These are phyloP conservation scores for Azorinus chamasolen DNA, from an alignment of 2,888 invertebrate genomes.

Conservation along the genomic window DNA sequence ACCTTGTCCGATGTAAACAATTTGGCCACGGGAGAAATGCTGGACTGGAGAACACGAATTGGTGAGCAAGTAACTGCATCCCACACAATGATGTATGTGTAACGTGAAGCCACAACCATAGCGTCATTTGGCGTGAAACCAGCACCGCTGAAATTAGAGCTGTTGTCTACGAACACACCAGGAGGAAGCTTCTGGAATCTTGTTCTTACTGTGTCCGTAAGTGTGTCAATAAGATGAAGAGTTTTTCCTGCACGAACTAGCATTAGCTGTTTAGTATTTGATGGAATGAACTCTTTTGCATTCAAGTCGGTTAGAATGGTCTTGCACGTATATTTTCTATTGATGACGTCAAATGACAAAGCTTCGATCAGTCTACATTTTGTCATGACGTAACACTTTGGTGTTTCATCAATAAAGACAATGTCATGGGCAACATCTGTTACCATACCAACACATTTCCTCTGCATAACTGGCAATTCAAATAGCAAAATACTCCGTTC, in stretches of 20 bases:
- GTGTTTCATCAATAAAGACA: slow-evolving; percentile 64
- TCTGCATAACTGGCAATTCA: slow-evolving; percentile 78
- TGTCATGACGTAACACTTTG: slow-evolving; percentile 76
- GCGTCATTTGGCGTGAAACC: slow-evolving; percentile 78
- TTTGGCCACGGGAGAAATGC: slow-evolving; percentile 74
- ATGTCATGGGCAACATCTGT: slow-evolving; percentile 75
- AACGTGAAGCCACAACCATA: slow-evolving; percentile 77
- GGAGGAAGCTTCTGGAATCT: slow-evolving; percentile 75
- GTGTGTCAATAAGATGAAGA: slow-evolving; percentile 74
- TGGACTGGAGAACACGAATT: slow-evolving; percentile 76
- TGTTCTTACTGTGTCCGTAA: slow-evolving; percentile 62
- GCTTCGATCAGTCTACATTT: slow-evolving; percentile 72
- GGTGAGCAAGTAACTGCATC: slow-evolving; percentile 72
- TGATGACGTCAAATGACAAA: slow-evolving; percentile 71
- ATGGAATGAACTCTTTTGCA: slow-evolving; percentile 69
- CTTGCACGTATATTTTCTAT: slow-evolving; percentile 63
- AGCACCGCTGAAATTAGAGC: slow-evolving; percentile 78
- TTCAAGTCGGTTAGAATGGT: slow-evolving; percentile 77
- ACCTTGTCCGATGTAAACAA: slow-evolving; percentile 75
- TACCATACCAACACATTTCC: slow-evolving; percentile 73
- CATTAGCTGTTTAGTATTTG: slow-evolving; percentile 69
- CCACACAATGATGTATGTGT: slow-evolving; percentile 83
- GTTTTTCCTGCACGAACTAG: slow-evolving; percentile 75
- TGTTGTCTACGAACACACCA: slow-evolving; percentile 76
- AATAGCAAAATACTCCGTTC: slow-evolving; percentile 72